Percentiles rank a stretch among this genome's conserved stretches.
Evolutionary conservation across 2,797 vertebrate species (phyloP).

Genomic region (Bovichtus variegatus): DNA sequence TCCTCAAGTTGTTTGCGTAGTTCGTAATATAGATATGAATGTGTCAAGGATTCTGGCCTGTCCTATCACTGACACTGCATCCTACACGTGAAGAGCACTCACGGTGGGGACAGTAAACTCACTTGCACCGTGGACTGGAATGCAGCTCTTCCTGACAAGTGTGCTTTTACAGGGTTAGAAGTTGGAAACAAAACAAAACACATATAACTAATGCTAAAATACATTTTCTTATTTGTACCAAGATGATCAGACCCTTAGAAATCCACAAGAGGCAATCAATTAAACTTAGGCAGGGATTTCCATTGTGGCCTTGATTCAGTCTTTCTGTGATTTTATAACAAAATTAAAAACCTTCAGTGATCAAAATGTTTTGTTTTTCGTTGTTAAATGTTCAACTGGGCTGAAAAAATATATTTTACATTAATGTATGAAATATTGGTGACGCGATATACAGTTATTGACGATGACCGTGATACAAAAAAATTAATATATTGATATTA

Average conservation of each 20-base stretch:
- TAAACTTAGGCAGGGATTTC: not conserved
- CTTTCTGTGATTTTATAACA: not conserved
- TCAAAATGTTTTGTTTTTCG: not conserved
- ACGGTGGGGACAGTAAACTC: slow-evolving; percentile 67
- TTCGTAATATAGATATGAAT: slow-evolving; percentile 55
- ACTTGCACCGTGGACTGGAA: slow-evolving; percentile 66
- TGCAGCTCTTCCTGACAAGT: slow-evolving; percentile 71
- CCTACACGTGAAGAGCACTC: slow-evolving; percentile 45
- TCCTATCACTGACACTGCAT: slow-evolving; percentile 58
- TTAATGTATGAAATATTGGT: not conserved
- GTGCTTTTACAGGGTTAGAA: slow-evolving; percentile 69
- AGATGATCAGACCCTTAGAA: not conserved
- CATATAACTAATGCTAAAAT: slow-evolving; percentile 55
- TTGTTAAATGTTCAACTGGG: not conserved
- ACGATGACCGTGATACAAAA: no score
- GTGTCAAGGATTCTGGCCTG: slow-evolving; percentile 28
- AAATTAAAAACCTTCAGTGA: not conserved
- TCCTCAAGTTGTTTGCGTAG: not conserved
- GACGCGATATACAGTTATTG: no score
- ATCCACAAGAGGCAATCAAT: not conserved
- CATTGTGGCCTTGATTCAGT: not conserved
- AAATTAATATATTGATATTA: no score
- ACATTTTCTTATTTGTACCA: slow-evolving; percentile 32
- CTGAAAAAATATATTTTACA: no score
- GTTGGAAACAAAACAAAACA: slow-evolving; percentile 57